phyloP scores from a whole-genome alignment of 2,797 vertebrate species.

The Coccyzus lansbergi region DNA sequence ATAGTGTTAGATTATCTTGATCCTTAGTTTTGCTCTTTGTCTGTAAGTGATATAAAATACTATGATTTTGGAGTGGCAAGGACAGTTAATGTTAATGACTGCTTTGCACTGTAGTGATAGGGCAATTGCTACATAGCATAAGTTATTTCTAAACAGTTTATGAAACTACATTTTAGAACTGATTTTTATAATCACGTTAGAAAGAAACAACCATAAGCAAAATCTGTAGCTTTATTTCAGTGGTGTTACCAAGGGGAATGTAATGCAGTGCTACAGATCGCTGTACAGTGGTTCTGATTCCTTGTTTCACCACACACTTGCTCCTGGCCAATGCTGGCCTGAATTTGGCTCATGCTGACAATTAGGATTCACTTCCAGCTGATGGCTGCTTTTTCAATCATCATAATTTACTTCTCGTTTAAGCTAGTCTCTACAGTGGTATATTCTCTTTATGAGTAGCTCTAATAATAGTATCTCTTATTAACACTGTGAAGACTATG shows the following conservation, averaged over 20 bases:
- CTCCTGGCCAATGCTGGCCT: background rate
- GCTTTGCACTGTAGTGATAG: background rate
- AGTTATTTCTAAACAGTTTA: background rate
- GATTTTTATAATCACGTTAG: constrained; percentile 42
- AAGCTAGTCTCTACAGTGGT: background rate
- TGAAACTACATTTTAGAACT: constrained; percentile 33
- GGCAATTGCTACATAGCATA: background rate
- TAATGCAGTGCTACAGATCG: background rate
- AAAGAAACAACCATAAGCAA: constrained; percentile 20
- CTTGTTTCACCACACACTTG: background rate
- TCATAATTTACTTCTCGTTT: background rate
- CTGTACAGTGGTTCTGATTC: background rate
- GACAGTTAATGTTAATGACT: background rate
- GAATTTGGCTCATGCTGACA: background rate
- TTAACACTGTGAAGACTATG: background rate
- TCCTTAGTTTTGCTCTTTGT: background rate
- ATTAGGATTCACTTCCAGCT: background rate
- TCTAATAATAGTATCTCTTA: background rate
- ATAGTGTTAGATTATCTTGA: background rate
- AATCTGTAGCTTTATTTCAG: constrained; percentile 9
- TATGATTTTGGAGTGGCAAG: background rate
- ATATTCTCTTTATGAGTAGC: background rate
- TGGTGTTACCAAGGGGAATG: background rate
- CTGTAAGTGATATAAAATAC: background rate
- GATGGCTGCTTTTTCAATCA: background rate